phyloP scores from a whole-genome alignment of 2,797 vertebrate genomes.

The Peromyscus nudipes region DNA sequence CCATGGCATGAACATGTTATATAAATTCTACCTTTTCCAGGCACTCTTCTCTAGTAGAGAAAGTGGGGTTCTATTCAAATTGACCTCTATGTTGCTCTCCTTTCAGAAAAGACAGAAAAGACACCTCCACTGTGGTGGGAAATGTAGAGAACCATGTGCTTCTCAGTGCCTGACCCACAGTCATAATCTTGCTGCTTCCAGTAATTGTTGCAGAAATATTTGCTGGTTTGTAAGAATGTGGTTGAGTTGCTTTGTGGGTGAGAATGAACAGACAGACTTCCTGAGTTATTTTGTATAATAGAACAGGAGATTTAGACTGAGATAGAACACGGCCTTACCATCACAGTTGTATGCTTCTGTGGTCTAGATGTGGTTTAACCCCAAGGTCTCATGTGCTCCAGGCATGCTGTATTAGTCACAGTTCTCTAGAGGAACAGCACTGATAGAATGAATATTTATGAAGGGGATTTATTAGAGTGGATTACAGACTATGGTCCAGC shows the following conservation, averaged over 20 bases:
- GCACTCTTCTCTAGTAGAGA: neutral
- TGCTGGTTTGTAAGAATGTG: neutral
- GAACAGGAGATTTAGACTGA: neutral
- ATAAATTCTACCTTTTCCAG: neutral
- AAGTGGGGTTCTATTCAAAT: neutral
- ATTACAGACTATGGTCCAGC: neutral
- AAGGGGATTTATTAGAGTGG: neutral
- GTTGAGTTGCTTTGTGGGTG: neutral
- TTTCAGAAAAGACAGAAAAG: neutral
- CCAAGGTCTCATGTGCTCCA: neutral
- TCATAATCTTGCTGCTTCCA: neutral
- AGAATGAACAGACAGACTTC: neutral
- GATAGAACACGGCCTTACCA: neutral
- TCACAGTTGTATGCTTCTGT: neutral
- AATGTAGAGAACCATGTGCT: neutral
- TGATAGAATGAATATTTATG: neutral
- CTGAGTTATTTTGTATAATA: neutral
- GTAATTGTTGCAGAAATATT: neutral
- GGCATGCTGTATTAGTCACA: neutral
- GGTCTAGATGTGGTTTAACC: neutral
- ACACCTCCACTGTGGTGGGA: neutral
- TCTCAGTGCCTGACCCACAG: neutral
- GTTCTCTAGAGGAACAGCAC: neutral
- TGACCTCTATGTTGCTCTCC: neutral
- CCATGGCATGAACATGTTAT: neutral